A percentile compares a stretch with the other conserved stretches of the same genome.
Conservation (phyloP, 1,140 invertebrate genomes). For the Hyphantria cunea region DNA sequence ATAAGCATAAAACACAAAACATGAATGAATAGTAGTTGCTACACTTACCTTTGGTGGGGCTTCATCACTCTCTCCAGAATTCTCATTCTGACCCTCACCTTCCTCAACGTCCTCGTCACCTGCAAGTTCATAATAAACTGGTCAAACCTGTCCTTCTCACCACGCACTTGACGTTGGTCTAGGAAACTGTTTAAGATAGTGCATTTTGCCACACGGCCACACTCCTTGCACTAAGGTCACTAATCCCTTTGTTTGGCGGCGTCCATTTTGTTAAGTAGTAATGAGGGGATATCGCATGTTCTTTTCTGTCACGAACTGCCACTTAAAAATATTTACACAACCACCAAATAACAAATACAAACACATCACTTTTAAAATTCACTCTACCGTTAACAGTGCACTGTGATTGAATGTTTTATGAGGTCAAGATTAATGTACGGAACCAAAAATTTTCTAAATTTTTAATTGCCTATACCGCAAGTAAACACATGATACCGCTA, state of each 20-base stretch:
- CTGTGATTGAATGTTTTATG: conserved; percentile 17
- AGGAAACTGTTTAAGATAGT: conserved; percentile 39
- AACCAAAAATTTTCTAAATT: conserved; percentile 70
- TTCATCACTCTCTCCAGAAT: conserved; percentile 89
- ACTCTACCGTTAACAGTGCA: conserved; percentile 33
- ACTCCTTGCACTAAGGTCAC: conserved; percentile 74
- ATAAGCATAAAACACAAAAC: conserved; percentile 28
- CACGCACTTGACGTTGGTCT: conserved; percentile 42
- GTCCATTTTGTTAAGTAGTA: conserved; percentile 87
- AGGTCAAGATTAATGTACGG: conserved; percentile 13
- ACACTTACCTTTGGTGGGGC: conserved; percentile 80
- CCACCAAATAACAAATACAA: conserved; percentile 63
- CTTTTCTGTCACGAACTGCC: conserved; percentile 80
- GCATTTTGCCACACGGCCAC: conserved; percentile 51
- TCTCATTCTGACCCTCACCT: conserved; percentile 84
- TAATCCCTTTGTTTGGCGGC: conserved; percentile 87
- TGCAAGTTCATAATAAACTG: conserved; percentile 77
- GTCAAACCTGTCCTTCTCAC: conserved; percentile 62
- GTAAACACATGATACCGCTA: conserved; percentile 83
- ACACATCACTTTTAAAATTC: conserved; percentile 42
- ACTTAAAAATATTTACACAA: conserved; percentile 80
- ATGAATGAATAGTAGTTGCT: conserved; percentile 22
- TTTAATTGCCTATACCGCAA: conserved; percentile 81
- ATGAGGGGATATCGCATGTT: conserved; percentile 82
- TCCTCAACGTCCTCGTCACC: conserved; percentile 87